Evolutionary conservation across 1,140 invertebrate genomes (phyloP).

Genomic region (Heliconius hermathena): DNA sequence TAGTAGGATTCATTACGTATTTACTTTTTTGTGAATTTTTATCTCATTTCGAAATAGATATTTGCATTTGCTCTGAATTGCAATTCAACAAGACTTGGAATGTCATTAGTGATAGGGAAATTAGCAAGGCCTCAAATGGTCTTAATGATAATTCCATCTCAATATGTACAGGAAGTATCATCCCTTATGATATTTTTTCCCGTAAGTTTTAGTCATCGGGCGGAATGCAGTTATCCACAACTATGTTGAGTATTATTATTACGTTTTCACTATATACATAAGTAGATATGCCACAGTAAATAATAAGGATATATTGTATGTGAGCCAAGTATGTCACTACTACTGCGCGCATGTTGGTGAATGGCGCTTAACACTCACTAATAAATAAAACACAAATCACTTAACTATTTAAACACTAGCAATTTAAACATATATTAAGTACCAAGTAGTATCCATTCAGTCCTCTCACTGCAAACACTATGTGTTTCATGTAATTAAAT

Average conservation of each 20-base stretch:
- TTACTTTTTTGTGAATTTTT: not conserved
- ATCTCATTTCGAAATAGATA: not conserved
- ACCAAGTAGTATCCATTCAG: constrained; percentile 59
- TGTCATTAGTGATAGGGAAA: constrained; percentile 77
- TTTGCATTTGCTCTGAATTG: constrained; percentile 53
- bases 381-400: constrained; percentile 61
- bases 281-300: constrained; percentile 76
- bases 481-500: constrained; percentile 58
- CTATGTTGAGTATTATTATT: constrained; percentile 79
- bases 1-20: not conserved
- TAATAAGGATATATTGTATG: constrained; percentile 67
- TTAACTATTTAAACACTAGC: constrained; percentile 65
- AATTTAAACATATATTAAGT: constrained; percentile 75
- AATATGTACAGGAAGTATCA: constrained; percentile 52
- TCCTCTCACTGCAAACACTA: constrained; percentile 64
- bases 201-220: constrained; percentile 77
- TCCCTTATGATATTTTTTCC: constrained; percentile 68
- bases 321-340: constrained; percentile 65
- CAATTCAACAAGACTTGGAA: constrained; percentile 79
- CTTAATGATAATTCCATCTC: constrained; percentile 49
- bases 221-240: constrained; percentile 81
- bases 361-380: constrained; percentile 61
- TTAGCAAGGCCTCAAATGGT: constrained; percentile 45
- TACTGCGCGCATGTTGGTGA: constrained; percentile 50
- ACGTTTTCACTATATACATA: constrained; percentile 76